These are phyloP conservation scores for Caenorhabditis doughertyi DNA, from an alignment of 2,888 invertebrate genomes.

Conservation along the genomic window DNA sequence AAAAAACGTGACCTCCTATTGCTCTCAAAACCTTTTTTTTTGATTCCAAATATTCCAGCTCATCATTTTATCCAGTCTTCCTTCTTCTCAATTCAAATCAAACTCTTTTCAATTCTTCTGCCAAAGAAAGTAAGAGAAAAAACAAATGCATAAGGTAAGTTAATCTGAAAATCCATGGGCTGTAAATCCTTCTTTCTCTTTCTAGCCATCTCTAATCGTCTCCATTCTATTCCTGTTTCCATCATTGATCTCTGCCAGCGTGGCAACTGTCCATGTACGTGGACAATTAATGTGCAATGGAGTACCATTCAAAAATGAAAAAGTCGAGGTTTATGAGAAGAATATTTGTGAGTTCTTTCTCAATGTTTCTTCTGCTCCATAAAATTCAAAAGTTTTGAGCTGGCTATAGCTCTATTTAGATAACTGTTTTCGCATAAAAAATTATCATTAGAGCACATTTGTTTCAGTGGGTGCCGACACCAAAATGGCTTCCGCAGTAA, in stretches of 20 bases:
- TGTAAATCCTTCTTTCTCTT: neutral
- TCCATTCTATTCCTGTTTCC: constrained; percentile 1
- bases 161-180: neutral
- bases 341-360: constrained; percentile 5
- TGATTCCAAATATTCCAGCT: neutral
- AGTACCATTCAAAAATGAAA: neutral
- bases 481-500: neutral
- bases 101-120: neutral
- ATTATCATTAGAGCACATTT: no score
- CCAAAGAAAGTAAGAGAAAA: neutral
- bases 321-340: constrained; percentile 6
- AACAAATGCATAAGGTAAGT: neutral
- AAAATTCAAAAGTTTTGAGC: no score
- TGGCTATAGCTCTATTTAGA: no score
- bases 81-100: neutral
- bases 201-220: constrained; percentile 1
- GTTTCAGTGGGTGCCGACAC: constrained; percentile 3
- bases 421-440: no score
- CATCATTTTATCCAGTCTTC: neutral
- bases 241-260: neutral
- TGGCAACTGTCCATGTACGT: constrained; percentile 7
- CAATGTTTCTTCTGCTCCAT: no score
- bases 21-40: neutral
- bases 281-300: constrained; percentile 23
- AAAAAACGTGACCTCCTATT: neutral